These are phyloP conservation scores for Chironomus tepperi DNA, from an alignment of 1,140 invertebrate species.

Conservation along the genomic window DNA sequence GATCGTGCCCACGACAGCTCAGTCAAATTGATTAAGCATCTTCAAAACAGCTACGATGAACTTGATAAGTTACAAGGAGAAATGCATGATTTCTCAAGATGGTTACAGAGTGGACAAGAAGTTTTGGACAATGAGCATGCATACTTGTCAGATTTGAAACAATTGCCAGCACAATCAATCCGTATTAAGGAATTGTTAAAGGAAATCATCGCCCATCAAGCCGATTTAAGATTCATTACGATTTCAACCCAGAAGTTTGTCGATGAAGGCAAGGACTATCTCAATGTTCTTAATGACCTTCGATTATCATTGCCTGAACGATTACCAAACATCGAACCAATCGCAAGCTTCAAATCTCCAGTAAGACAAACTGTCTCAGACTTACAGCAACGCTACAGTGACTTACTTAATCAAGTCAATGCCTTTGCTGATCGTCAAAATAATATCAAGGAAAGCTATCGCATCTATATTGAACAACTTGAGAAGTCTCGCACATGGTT, in stretches of 20 bases:
- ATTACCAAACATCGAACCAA: slow-evolving; percentile 62
- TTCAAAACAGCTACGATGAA: slow-evolving; percentile 76
- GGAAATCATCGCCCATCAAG: slow-evolving; percentile 90
- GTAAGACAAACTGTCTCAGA: slow-evolving; percentile 61
- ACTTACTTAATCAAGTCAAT: slow-evolving; percentile 70
- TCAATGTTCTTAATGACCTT: slow-evolving; percentile 73
- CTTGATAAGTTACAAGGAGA: slow-evolving; percentile 71
- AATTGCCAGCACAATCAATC: slow-evolving; percentile 60
- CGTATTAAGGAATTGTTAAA: slow-evolving; percentile 78
- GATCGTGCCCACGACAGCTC: slow-evolving; percentile 71
- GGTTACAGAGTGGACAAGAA: slow-evolving; percentile 72
- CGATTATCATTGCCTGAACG: slow-evolving; percentile 70
- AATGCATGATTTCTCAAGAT: slow-evolving; percentile 68
- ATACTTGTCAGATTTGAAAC: slow-evolving; percentile 67
- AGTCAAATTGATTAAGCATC: slow-evolving; percentile 63
- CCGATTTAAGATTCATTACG: slow-evolving; percentile 86
- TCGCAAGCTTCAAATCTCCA: slow-evolving; percentile 56
- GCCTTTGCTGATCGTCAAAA: slow-evolving; percentile 68
- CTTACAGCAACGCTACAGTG: slow-evolving; percentile 61
- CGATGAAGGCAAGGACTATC: slow-evolving; percentile 85
- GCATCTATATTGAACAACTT: slow-evolving; percentile 72
- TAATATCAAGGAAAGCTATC: slow-evolving; percentile 66
- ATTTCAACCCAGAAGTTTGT: slow-evolving; percentile 93
- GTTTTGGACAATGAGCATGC: slow-evolving; percentile 77
- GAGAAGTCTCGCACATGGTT: slow-evolving; percentile 79